A percentile compares a stretch with the other conserved stretches of the same genome.
Evolutionary conservation across 2,113 vertebrate genomes (phyloP).

Genomic region (Phylloscopus trochilus): DNA sequence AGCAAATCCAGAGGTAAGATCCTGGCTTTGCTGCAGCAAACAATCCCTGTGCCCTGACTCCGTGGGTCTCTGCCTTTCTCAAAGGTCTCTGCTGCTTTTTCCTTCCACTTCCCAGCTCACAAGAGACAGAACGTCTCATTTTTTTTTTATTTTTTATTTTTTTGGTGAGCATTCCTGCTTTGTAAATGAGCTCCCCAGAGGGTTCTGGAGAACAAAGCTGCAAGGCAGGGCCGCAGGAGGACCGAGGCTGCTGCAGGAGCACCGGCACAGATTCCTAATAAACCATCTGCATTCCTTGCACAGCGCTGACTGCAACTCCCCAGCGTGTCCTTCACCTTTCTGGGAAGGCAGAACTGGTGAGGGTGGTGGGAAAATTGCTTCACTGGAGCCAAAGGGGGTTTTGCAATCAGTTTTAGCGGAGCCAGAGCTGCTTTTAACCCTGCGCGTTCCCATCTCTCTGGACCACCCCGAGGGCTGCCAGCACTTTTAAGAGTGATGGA

Average conservation of each 20-base stretch:
- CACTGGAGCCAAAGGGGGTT: not conserved
- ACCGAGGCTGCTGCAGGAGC: not conserved
- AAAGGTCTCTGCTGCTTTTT: not conserved
- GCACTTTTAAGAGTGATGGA: not conserved
- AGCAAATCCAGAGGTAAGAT: not conserved
- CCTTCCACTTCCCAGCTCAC: not conserved
- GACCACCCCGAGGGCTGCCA: not conserved
- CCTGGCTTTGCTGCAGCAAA: not conserved
- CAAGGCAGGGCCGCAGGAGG: not conserved
- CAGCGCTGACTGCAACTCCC: not conserved
- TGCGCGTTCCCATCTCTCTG: not conserved
- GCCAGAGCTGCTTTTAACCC: conserved; percentile 8
- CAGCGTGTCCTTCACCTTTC: not conserved
- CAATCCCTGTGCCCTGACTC: not conserved
- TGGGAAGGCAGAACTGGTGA: not conserved
- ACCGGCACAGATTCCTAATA: not conserved
- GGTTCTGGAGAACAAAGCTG: not conserved
- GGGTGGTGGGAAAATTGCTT: not conserved
- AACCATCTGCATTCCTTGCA: not conserved
- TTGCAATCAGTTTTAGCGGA: not conserved
- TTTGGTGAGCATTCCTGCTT: not conserved
- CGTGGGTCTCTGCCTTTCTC: not conserved
- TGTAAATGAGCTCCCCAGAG: not conserved
- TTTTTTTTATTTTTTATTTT: not conserved
- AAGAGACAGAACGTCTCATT: not conserved